Percentiles rank a stretch among this genome's conserved stretches.
phyloP scores from a whole-genome alignment of 2,888 invertebrate genomes.

The Melinaea marsaeus region DNA sequence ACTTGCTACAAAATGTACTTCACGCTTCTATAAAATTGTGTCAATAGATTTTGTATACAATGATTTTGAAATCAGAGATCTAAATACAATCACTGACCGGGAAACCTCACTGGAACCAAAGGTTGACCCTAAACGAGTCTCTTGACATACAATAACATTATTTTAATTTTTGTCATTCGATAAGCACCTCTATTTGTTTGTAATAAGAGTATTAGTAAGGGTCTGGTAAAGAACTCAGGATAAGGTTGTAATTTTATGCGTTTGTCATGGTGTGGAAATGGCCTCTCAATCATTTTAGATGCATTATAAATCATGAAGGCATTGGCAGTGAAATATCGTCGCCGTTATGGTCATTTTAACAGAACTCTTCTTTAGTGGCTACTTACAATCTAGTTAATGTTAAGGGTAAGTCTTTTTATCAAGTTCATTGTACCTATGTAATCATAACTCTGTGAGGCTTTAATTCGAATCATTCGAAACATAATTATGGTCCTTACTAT shows the following conservation, averaged over 20 bases:
- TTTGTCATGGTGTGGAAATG: slow-evolving; percentile 23
- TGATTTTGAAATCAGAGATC: slow-evolving; percentile 28
- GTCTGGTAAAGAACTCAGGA: background rate
- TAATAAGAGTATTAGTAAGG: background rate
- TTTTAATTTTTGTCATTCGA: slow-evolving; percentile 17
- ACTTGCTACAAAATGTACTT: slow-evolving; percentile 15
- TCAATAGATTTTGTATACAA: slow-evolving; percentile 15
- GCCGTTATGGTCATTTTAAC: slow-evolving; percentile 23
- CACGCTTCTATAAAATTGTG: slow-evolving; percentile 9
- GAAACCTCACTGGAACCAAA: slow-evolving; percentile 31
- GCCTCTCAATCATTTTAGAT: slow-evolving; percentile 20
- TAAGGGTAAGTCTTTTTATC: too few species aligned
- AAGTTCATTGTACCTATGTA: too few species aligned
- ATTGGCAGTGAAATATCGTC: slow-evolving; percentile 24
- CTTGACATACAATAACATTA: slow-evolving; percentile 21
- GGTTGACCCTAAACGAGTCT: slow-evolving; percentile 28
- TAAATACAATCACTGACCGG: slow-evolving; percentile 35
- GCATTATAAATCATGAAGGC: slow-evolving; percentile 28
- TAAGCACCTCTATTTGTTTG: background rate
- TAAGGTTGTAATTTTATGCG: slow-evolving; percentile 20
- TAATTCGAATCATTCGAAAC: too few species aligned
- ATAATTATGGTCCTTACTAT: too few species aligned
- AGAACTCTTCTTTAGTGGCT: slow-evolving; percentile 7
- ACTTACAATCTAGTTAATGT: background rate
- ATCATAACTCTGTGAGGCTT: too few species aligned